A percentile compares a stretch with the other conserved stretches of the same genome.
phyloP scores from a whole-genome alignment of 2,797 vertebrate species.

The Sebastes taczanowskii region DNA sequence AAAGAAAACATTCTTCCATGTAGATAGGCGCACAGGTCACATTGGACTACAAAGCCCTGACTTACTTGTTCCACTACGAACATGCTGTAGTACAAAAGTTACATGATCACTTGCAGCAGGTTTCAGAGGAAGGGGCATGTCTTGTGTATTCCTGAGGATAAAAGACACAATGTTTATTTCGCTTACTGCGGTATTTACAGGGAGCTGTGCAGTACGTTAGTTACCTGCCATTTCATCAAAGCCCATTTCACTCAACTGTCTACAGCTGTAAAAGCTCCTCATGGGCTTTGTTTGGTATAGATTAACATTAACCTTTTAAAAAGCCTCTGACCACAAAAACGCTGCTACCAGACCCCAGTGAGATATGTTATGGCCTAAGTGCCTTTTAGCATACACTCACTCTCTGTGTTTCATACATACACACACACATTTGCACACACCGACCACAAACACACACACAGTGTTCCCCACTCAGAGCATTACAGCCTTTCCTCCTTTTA shows the following conservation, averaged over 20 bases:
- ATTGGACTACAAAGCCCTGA: slow-evolving; percentile 70
- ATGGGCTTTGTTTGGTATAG: slow-evolving; percentile 85
- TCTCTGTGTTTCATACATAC: slow-evolving; percentile 52
- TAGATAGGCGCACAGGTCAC: slow-evolving; percentile 80
- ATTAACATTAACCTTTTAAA: slow-evolving; percentile 89
- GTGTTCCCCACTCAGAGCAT: slow-evolving; percentile 62
- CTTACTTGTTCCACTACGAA: slow-evolving; percentile 61
- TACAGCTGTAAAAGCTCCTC: slow-evolving; percentile 84
- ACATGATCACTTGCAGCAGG: slow-evolving; percentile 68
- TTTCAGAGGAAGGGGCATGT: slow-evolving; percentile 39
- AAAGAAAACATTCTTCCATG: slow-evolving; percentile 78
- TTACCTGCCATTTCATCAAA: slow-evolving; percentile 83
- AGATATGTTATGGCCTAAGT: slow-evolving; percentile 88
- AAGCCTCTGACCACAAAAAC: slow-evolving; percentile 85
- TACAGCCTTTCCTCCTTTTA: slow-evolving; percentile 82
- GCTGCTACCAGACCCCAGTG: slow-evolving; percentile 81
- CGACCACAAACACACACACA: slow-evolving; percentile 33
- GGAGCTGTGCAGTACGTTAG: slow-evolving; percentile 71
- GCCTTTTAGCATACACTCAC: slow-evolving; percentile 82
- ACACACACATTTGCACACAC: slow-evolving; percentile 46
- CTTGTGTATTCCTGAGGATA: slow-evolving; percentile 52
- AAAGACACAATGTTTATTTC: slow-evolving; percentile 64
- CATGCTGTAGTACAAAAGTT: slow-evolving; percentile 73
- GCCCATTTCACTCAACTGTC: slow-evolving; percentile 81
- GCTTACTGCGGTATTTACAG: slow-evolving; percentile 78